Conservation (phyloP, 2,888 invertebrate species). For the Tuta absoluta region DNA sequence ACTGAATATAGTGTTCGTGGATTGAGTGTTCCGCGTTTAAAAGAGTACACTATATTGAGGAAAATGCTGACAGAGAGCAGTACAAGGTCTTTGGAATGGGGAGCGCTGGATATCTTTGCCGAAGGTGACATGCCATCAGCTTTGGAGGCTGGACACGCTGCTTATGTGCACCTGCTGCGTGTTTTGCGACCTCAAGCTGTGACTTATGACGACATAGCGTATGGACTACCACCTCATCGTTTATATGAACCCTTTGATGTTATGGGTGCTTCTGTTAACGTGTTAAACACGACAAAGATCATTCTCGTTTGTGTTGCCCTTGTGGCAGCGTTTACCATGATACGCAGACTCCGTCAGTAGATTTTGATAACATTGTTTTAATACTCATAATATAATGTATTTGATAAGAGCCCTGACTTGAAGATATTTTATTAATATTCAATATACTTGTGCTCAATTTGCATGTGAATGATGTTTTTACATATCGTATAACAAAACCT, state of each 20-base stretch:
- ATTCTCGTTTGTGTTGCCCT: not conserved
- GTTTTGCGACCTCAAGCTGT: conserved; percentile 69
- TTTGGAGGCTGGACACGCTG: conserved; percentile 68
- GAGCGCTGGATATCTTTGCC: conserved; percentile 68
- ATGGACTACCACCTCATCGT: conserved; percentile 47
- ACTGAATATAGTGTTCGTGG: conserved; percentile 58
- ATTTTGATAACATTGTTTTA: not conserved
- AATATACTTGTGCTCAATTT: not conserved
- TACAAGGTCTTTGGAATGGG: conserved; percentile 62
- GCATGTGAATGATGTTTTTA: too few species aligned
- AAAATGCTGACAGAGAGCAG: conserved; percentile 43
- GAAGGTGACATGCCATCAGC: conserved; percentile 71
- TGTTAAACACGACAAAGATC: not conserved
- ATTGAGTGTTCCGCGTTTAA: conserved; percentile 65
- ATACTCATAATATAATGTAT: not conserved
- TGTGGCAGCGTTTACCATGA: not conserved
- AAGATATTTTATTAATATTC: not conserved
- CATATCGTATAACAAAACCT: too few species aligned
- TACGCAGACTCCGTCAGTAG: not conserved
- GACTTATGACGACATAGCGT: conserved; percentile 59
- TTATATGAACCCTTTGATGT: conserved; percentile 32
- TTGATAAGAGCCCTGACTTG: not conserved
- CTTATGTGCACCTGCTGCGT: conserved; percentile 62
- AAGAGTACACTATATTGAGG: conserved; percentile 63
- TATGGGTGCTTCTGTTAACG: conserved; percentile 2